These are phyloP conservation scores for Chinchilla lanigera DNA, from an alignment of 2,113 vertebrate species.

Conservation along the genomic window DNA sequence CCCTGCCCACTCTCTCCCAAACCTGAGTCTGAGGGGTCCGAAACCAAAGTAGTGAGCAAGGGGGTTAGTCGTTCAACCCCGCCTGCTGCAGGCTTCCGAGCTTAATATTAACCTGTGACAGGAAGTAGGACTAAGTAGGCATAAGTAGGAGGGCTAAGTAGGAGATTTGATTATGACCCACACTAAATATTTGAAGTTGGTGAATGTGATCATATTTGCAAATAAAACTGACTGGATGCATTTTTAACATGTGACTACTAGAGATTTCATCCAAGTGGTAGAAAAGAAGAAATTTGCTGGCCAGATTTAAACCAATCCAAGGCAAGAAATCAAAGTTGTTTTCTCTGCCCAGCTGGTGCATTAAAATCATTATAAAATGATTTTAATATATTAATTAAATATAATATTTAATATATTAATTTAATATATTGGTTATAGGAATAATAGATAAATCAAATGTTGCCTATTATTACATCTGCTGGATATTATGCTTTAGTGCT, in stretches of 20 bases:
- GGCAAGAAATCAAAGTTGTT: neutral
- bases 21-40: neutral
- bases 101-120: neutral
- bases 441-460: neutral
- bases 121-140: neutral
- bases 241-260: constrained; percentile 1
- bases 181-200: neutral
- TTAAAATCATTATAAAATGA: neutral
- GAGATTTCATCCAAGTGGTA: neutral
- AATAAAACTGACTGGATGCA: neutral
- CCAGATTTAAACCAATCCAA: neutral
- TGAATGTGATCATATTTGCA: neutral
- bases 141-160: too few relatives aligned
- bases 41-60: neutral
- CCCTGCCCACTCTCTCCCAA: neutral
- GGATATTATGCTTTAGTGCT: neutral
- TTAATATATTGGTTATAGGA: constrained; percentile 1
- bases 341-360: neutral
- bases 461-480: neutral
- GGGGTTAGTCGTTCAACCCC: neutral
- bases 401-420: too few relatives aligned
- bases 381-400: constrained; percentile 31
- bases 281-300: neutral
- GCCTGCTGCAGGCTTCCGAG: neutral
- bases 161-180: neutral